phyloP scores from a whole-genome alignment of 2,797 vertebrate species.

The Erethizon dorsatum region DNA sequence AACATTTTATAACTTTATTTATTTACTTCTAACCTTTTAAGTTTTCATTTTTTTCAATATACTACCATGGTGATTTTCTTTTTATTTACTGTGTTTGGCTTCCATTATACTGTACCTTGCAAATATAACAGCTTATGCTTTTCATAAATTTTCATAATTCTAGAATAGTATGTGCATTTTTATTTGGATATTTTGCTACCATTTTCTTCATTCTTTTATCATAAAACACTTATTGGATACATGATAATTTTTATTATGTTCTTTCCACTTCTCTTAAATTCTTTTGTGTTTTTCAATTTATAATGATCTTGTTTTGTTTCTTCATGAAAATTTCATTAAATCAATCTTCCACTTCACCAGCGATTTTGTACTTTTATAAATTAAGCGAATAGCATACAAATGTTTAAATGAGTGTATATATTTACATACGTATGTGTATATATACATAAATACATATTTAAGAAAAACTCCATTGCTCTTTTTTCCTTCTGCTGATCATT shows the following conservation, averaged over 20 bases:
- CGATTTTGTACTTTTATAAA: not conserved
- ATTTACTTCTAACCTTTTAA: not conserved
- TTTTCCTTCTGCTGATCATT: not conserved
- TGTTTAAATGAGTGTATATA: not conserved
- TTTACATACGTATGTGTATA: not conserved
- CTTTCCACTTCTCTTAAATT: not conserved
- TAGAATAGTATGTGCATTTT: not conserved
- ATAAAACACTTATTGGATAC: not conserved
- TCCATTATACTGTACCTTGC: not conserved
- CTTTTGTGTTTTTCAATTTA: not conserved
- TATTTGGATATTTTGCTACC: not conserved
- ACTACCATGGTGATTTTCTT: not conserved
- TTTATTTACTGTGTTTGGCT: not conserved
- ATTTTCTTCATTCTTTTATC: not conserved
- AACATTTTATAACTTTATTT: not conserved
- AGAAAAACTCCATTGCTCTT: not conserved
- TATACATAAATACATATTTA: not conserved
- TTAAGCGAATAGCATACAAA: not conserved
- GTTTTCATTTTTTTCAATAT: slow-evolving; percentile 4
- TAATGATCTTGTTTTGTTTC: not conserved
- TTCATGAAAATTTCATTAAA: not conserved
- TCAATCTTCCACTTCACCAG: not conserved
- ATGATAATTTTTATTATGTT: not conserved
- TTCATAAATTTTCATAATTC: not conserved
- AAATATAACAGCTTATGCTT: not conserved